A percentile compares a stretch with the other conserved stretches of the same genome.
Evolutionary conservation across 2,113 vertebrate species (phyloP).

Genomic region (Picathartes gymnocephalus): DNA sequence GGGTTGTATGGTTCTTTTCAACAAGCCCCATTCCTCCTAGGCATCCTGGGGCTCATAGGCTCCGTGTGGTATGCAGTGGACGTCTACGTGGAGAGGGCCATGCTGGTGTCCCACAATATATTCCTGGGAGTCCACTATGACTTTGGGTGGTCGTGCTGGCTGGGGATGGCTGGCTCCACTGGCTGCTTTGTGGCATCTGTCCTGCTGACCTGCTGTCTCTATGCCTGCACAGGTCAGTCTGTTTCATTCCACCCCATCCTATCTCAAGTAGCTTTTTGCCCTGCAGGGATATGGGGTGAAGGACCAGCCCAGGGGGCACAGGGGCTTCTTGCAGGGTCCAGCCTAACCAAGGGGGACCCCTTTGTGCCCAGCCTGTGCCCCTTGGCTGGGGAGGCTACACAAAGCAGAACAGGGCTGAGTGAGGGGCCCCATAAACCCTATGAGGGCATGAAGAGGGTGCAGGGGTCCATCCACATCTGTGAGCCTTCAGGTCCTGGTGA

Average conservation of each 20-base stretch:
- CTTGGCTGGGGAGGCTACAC: neutral
- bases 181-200: slow-evolving; percentile 57
- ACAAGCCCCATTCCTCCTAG: neutral
- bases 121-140: slow-evolving; percentile 73
- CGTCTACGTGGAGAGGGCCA: slow-evolving; percentile 64
- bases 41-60: slow-evolving; percentile 67
- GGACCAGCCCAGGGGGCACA: neutral
- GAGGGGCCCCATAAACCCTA: neutral
- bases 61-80: slow-evolving; percentile 73
- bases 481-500: neutral
- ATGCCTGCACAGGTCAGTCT: slow-evolving; percentile 51
- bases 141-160: slow-evolving; percentile 76
- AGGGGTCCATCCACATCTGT: neutral
- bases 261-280: neutral
- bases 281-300: neutral
- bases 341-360: neutral
- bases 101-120: slow-evolving; percentile 42
- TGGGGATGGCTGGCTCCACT: slow-evolving; percentile 65
- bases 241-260: neutral
- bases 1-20: neutral
- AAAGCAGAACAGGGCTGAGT: neutral
- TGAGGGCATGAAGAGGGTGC: neutral
- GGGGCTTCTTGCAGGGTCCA: neutral
- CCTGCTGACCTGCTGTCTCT: slow-evolving; percentile 65
- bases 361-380: neutral